phyloP scores from a whole-genome alignment of 1,140 invertebrate genomes.

The Cherax destructor region DNA sequence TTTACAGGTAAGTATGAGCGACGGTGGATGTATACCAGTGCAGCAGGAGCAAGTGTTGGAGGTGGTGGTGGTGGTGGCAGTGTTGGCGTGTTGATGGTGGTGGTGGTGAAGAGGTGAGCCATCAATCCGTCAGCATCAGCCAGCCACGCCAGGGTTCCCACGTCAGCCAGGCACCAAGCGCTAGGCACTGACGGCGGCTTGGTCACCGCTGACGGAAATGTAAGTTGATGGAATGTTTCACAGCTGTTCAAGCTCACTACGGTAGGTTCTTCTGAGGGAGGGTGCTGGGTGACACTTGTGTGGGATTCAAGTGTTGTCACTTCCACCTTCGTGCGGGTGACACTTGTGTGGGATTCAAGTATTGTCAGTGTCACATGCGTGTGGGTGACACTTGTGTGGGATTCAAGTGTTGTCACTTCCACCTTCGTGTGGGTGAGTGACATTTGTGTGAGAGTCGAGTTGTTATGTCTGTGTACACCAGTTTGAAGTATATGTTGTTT shows the following conservation, averaged over 20 bases:
- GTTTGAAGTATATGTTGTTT: slow-evolving; percentile 41
- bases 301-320: not conserved
- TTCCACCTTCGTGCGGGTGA: not conserved
- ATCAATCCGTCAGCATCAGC: slow-evolving; percentile 21
- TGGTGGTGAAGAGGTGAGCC: not conserved
- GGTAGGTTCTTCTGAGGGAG: no score
- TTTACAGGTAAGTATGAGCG: not conserved
- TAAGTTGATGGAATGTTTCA: slow-evolving; percentile 21
- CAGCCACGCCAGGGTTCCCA: slow-evolving; percentile 2
- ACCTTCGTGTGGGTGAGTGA: slow-evolving; percentile 5
- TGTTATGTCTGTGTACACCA: slow-evolving; percentile 42
- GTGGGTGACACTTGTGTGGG: no score
- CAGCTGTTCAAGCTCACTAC: not conserved
- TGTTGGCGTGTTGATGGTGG: not conserved
- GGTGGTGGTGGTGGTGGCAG: not conserved
- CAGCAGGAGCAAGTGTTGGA: not conserved
- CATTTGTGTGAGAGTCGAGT: slow-evolving; percentile 9
- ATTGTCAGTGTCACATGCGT: no score
- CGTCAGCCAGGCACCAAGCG: not conserved
- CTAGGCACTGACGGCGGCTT: not conserved
- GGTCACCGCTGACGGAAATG: slow-evolving; percentile 25
- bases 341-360: not conserved
- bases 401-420: no score
- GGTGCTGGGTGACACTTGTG: not conserved
- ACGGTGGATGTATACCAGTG: not conserved